Evolutionary conservation across 2,113 vertebrate genomes (phyloP), one percentile per base, ranked within the genome.

Genomic region (Semnopithecus entellus): DNA sequence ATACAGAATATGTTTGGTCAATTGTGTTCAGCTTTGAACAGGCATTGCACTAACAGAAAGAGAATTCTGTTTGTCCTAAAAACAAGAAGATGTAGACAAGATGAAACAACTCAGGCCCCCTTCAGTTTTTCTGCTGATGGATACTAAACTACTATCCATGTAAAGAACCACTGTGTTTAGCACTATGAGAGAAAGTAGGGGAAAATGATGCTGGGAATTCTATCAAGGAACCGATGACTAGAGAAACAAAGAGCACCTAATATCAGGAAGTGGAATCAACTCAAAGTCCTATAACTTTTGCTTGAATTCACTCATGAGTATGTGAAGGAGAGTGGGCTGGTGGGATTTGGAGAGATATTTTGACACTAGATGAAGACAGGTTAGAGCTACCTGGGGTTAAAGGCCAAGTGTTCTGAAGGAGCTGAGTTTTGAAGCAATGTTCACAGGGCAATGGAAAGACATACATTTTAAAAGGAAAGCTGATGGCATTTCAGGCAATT

Each of bases 11-110:
- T 70, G 45, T 70, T 79, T 92, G 50, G n/a, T 18, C 12, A 50
- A 22, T 22, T 14, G 3, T 35, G 4, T 35, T 38, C 8, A 84
- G 78, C 38, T 94, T 92, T 90, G 38, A 80, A 84, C 40, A 95
- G 48, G 17, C 40, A 73, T 25, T 81, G 3, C 16, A 88, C 83
- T 61, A 81, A 72, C 20, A 78, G 45, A 92, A 55, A 87, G 81
- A 93, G 18, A 95, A 92, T 73, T 94, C 64, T 38, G 12, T 96
- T 55, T 92, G 17, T 92, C 73, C 55, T 88, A 22, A 97, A 87
- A 92, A 70, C 84, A 92, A 59, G 38, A 88, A 70, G 22, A 79
- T 93, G 12, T 82, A 59, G 52, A 83, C n/a, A 94, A 84, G n/a
- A 48, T 59, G 30, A 97, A 17, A 27, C 52, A 88, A 82, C 32